phyloP scores from a whole-genome alignment of 1,140 invertebrate species.

The Caligus rogercresseyi region DNA sequence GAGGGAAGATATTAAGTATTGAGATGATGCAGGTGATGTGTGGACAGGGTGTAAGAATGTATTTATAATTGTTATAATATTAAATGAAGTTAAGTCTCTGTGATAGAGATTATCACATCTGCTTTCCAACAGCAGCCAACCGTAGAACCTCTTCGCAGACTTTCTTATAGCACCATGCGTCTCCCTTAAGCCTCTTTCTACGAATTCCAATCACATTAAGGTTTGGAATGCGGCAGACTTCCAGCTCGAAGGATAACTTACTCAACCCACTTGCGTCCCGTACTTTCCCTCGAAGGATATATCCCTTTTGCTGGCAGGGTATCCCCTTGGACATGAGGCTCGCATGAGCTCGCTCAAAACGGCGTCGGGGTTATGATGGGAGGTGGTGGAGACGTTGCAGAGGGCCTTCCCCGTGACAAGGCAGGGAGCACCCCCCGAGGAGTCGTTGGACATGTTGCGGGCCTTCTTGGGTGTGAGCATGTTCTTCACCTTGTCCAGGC shows the following conservation, averaged over 20 bases:
- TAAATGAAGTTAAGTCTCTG: no score
- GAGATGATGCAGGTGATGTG: no score
- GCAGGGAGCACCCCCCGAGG: background rate
- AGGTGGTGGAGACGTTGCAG: constrained; percentile 52
- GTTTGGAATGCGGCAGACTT: constrained; percentile 43
- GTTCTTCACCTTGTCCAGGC: constrained; percentile 43
- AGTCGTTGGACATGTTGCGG: constrained; percentile 23
- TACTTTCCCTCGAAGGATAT: constrained; percentile 41
- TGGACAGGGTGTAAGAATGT: no score
- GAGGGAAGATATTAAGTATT: no score
- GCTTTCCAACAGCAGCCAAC: constrained; percentile 29
- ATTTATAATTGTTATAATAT: no score
- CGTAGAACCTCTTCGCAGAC: constrained; percentile 63
- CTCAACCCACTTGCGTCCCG: constrained; percentile 34
- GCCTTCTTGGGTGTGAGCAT: constrained; percentile 48
- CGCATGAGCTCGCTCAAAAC: constrained; percentile 42
- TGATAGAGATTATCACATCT: no score
- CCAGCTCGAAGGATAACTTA: constrained; percentile 51
- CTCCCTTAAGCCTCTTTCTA: constrained; percentile 42
- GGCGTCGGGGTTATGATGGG: constrained; percentile 42
- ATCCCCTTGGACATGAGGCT: constrained; percentile 40
- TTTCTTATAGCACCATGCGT: constrained; percentile 66
- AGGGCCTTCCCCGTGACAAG: constrained; percentile 36
- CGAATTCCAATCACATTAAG: constrained; percentile 30
- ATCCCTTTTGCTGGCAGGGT: constrained; percentile 32